Evolutionary conservation across 2,888 invertebrate species (phyloP), one percentile per base, ranked within the genome.

Genomic region (Himalopsyche anomala): DNA sequence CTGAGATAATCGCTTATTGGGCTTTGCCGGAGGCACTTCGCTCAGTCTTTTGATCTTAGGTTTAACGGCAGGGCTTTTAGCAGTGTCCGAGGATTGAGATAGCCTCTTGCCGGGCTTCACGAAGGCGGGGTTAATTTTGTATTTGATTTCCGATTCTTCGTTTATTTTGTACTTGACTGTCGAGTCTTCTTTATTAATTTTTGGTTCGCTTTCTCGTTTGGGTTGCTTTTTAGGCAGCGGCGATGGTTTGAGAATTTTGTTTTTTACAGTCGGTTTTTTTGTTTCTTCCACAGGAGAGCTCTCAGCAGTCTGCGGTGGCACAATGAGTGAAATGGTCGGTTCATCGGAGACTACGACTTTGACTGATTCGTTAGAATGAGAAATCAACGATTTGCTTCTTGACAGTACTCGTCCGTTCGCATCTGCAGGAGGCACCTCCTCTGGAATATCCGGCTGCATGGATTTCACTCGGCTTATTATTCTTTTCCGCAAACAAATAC

Each of bases 401-500:
- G 51, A 51, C 6, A 51, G 51, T 15, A 5, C 12, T 51, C 51
- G 12, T 15, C 51, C 51, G 15, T 51, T 51, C 15, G 15, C 42
- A 4, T 80, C 80, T n/a, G 17, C 80, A 40, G 17, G 17, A 51
- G 42, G 45, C n/a, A 3, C 19, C 19, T 51, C 80, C 4, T 80
- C 80, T n/a, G 80, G 80, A 42, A 51, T 42, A 36, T 38, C 74
- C 4, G 79, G 19, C 17, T 79, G 36, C 15, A 28, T 38, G 40
- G 85, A 81, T 74, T 85, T 82, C 4, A 19, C 5, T 36, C 51
- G 42, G 15, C 45, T 81, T 4, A 85, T n/a, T 45, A 84, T 11
- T 80, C 92, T 93, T 89, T 93, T 93, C 88, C 91, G 91, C 88
- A 91, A 91, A 89, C 93, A 93, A 88, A 91, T 90, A 8, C 91